phyloP scores from a whole-genome alignment of 1,140 invertebrate genomes.

The Mycetomoellerius zeteki region DNA sequence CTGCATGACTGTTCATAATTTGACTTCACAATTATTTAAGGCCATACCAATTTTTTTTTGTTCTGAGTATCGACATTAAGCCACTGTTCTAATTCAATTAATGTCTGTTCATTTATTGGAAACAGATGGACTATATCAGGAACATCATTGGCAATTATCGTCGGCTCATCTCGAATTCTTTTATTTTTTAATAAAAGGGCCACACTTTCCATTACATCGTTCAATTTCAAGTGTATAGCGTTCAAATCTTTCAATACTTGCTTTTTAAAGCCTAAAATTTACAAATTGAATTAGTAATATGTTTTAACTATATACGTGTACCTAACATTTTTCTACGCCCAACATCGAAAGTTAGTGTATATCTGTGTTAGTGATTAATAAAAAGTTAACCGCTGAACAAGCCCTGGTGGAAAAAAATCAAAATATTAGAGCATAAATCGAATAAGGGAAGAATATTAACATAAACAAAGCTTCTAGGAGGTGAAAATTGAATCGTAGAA shows the following conservation, averaged over 20 bases:
- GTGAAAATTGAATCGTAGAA: no score
- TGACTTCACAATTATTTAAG: background rate
- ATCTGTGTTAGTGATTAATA: background rate
- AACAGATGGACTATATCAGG: background rate
- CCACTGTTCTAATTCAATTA: slow-evolving; percentile 9
- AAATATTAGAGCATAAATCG: no score
- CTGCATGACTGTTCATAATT: background rate
- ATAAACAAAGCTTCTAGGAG: no score
- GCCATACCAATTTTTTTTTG: slow-evolving; percentile 6
- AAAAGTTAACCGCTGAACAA: background rate
- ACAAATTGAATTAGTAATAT: slow-evolving; percentile 21
- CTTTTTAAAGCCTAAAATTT: slow-evolving; percentile 31
- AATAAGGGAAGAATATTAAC: no score
- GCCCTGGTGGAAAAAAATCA: background rate
- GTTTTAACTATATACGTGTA: background rate
- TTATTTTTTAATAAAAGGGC: slow-evolving; percentile 33
- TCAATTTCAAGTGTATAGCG: slow-evolving; percentile 27
- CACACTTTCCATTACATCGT: background rate
- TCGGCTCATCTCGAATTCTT: slow-evolving; percentile 16
- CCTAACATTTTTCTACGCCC: slow-evolving; percentile 4
- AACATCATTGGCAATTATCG: slow-evolving; percentile 9
- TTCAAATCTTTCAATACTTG: slow-evolving; percentile 35
- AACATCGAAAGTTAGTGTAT: background rate
- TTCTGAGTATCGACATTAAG: slow-evolving; percentile 19
- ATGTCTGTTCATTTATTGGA: slow-evolving; percentile 23